These are phyloP conservation scores for Porphyrio hochstetteri DNA, from an alignment of 2,113 vertebrate genomes.

Conservation along the genomic window DNA sequence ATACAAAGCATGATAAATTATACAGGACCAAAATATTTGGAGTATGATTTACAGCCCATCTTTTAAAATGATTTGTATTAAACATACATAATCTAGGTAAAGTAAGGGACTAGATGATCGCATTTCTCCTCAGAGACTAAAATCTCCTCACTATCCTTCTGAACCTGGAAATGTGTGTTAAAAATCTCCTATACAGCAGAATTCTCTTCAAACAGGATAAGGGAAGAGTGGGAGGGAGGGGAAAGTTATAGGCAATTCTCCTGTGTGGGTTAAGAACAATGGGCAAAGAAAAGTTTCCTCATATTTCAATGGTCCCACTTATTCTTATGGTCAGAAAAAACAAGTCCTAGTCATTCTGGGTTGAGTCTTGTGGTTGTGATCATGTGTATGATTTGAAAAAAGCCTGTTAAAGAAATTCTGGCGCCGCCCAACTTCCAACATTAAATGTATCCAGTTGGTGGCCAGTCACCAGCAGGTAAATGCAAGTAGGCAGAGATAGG, in stretches of 20 bases:
- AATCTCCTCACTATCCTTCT: neutral
- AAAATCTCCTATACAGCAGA: neutral
- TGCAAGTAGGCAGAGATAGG: too few species aligned
- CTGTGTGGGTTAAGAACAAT: neutral
- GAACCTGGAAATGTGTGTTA: neutral
- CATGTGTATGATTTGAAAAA: neutral
- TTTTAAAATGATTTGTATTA: neutral
- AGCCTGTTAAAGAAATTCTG: neutral
- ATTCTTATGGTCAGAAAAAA: neutral
- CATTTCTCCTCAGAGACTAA: neutral
- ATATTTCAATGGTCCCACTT: neutral
- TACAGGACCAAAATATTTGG: neutral
- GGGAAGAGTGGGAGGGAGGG: neutral
- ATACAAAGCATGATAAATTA: neutral
- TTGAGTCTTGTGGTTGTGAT: neutral
- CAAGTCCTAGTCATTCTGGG: fast-evolving
- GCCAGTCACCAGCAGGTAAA: neutral
- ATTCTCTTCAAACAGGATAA: neutral
- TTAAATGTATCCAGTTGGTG: neutral
- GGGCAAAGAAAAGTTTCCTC: neutral
- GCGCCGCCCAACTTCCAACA: neutral
- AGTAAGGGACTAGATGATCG: neutral
- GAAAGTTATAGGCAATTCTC: neutral
- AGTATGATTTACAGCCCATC: neutral
- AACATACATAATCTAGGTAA: neutral